Evolutionary conservation across 2,888 invertebrate genomes (phyloP).

Genomic region (Dolichopus griseipennis): DNA sequence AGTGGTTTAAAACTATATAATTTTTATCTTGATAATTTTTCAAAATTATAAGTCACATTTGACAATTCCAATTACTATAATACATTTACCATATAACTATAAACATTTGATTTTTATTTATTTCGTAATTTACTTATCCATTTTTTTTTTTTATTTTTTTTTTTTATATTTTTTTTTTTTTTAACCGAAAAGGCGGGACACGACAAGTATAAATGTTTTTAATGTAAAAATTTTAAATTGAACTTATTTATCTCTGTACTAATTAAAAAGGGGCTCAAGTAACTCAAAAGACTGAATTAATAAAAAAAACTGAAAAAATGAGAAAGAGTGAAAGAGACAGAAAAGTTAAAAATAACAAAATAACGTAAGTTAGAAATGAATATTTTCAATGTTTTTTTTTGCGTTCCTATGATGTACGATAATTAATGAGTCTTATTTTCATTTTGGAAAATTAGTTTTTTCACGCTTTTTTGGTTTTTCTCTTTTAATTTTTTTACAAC

Average conservation of each 20-base stretch:
- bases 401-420: not conserved
- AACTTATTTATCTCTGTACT: not conserved
- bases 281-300: not conserved
- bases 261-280: not conserved
- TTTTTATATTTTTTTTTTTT: not conserved
- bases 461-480: not conserved
- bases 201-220: slow-evolving; percentile 1
- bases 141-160: not conserved
- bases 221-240: slow-evolving; percentile 1
- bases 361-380: too few relatives aligned
- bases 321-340: too few relatives aligned
- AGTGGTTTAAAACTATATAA: too few relatives aligned
- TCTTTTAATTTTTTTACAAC: too few relatives aligned
- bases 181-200: not conserved
- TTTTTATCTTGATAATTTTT: too few relatives aligned
- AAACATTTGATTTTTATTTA: too few relatives aligned
- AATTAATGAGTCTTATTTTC: slow-evolving; percentile 6
- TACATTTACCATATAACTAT: too few relatives aligned
- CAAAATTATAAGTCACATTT: too few relatives aligned
- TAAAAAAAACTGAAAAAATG: too few relatives aligned
- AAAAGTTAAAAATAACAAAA: too few relatives aligned
- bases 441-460: slow-evolving; percentile 6
- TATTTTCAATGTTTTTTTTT: too few relatives aligned
- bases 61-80: too few relatives aligned
- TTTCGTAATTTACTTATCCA: not conserved